Conservation (phyloP, 2,113 vertebrate species). For the Ascaphus truei region DNA sequence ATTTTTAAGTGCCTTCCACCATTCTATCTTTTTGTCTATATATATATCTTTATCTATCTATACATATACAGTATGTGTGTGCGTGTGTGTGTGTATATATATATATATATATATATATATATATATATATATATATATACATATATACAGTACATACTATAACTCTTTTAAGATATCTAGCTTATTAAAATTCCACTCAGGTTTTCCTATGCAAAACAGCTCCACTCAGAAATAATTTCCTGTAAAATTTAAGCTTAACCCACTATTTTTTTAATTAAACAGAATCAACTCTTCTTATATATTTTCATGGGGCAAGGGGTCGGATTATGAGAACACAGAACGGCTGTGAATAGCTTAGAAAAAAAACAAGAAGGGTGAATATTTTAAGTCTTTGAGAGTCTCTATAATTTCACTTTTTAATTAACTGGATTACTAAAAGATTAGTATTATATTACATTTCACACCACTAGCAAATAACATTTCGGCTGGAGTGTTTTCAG, state of each 20-base stretch:
- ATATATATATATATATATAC: too few species aligned
- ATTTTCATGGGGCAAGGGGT: not conserved
- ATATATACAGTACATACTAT: too few species aligned
- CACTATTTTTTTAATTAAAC: slow-evolving; percentile 31
- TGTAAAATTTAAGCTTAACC: slow-evolving; percentile 3
- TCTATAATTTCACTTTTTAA: slow-evolving; percentile 39
- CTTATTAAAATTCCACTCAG: not conserved
- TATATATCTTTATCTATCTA: too few species aligned
- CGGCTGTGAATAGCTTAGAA: slow-evolving; percentile 26
- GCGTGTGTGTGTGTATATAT: too few species aligned
- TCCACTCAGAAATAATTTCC: slow-evolving; percentile 9
- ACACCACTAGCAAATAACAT: slow-evolving; percentile 30
- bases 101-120: too few species aligned
- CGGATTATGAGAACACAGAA: slow-evolving; percentile 25
- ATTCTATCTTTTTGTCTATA: too few species aligned
- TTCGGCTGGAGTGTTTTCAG: slow-evolving; percentile 11
- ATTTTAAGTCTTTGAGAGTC: slow-evolving; percentile 35
- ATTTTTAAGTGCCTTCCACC: too few species aligned
- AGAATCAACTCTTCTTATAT: slow-evolving; percentile 17
- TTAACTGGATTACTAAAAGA: slow-evolving; percentile 34
- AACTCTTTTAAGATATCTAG: not conserved
- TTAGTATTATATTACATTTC: slow-evolving; percentile 37
- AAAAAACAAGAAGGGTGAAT: slow-evolving; percentile 27
- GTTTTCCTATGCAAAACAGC: slow-evolving; percentile 17
- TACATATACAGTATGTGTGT: too few species aligned